Conservation (phyloP, 1,140 invertebrate species). For the Hylyphantes graminicola region DNA sequence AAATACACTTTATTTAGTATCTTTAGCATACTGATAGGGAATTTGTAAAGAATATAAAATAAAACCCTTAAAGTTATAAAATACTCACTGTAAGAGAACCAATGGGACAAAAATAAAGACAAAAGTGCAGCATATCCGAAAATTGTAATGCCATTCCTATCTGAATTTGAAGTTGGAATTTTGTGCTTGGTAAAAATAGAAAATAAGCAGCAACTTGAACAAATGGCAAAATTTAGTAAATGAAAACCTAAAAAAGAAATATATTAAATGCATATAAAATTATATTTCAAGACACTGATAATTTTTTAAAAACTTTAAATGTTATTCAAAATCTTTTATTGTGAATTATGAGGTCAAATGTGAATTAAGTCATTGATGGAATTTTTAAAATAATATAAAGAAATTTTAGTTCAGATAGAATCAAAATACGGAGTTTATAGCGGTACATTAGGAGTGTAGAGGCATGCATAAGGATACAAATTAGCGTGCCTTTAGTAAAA, state of each 20-base stretch:
- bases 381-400: too few relatives aligned
- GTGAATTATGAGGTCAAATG: too few relatives aligned
- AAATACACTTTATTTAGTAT: too few relatives aligned
- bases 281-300: neutral
- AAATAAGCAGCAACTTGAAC: neutral
- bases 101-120: slow-evolving; percentile 17
- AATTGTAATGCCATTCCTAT: neutral
- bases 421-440: too few relatives aligned
- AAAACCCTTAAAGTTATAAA: too few relatives aligned
- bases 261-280: neutral
- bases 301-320: neutral
- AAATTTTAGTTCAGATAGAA: too few relatives aligned
- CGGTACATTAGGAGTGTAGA: too few relatives aligned
- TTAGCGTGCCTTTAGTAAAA: too few relatives aligned
- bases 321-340: neutral
- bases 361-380: too few relatives aligned
- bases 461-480: too few relatives aligned
- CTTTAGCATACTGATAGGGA: too few relatives aligned
- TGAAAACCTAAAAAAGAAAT: slow-evolving; percentile 12
- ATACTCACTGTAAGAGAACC: slow-evolving; percentile 10
- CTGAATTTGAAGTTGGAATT: neutral
- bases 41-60: too few relatives aligned
- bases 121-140: neutral
- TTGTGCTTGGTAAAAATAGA: neutral
- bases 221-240: neutral